These are phyloP conservation scores for mouse (Mus musculus) DNA, from an alignment of 2,113 vertebrate species.

Conservation along the genomic window DNA sequence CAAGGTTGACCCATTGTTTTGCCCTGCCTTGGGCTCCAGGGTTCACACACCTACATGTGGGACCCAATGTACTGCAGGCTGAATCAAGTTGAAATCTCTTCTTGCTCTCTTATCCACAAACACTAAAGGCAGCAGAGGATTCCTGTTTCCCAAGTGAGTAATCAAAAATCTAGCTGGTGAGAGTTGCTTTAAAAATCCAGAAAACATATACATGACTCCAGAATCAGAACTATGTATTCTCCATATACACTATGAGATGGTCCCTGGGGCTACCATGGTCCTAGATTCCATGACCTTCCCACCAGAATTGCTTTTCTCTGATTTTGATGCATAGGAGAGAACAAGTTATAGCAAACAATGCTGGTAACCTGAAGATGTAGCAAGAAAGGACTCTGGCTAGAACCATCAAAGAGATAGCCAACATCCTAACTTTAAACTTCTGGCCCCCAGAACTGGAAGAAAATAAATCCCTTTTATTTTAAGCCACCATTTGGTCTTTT, in stretches of 20 bases:
- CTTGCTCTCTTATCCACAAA: not conserved
- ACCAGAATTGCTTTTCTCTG: not conserved
- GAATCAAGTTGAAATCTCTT: not conserved
- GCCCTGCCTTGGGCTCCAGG: not conserved
- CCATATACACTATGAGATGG: not conserved
- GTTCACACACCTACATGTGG: fast-evolving
- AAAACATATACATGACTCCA: not conserved
- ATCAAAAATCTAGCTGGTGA: not conserved
- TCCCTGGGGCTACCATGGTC: not conserved
- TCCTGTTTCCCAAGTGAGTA: too few species aligned
- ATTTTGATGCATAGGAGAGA: not conserved
- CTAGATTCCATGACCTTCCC: not conserved
- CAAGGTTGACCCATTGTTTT: not conserved
- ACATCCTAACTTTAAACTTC: not conserved
- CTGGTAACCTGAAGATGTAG: not conserved
- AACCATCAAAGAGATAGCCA: not conserved
- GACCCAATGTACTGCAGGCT: too few species aligned
- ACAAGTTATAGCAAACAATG: not conserved
- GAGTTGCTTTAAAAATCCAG: not conserved
- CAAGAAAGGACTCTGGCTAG: not conserved
- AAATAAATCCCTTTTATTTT: not conserved
- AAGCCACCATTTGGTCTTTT: not conserved
- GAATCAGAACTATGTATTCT: not conserved
- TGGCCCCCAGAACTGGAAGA: not conserved
- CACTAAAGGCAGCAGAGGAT: not conserved